Evolutionary conservation across 2,888 invertebrate species (phyloP).

Genomic region (Eilema griseolum): DNA sequence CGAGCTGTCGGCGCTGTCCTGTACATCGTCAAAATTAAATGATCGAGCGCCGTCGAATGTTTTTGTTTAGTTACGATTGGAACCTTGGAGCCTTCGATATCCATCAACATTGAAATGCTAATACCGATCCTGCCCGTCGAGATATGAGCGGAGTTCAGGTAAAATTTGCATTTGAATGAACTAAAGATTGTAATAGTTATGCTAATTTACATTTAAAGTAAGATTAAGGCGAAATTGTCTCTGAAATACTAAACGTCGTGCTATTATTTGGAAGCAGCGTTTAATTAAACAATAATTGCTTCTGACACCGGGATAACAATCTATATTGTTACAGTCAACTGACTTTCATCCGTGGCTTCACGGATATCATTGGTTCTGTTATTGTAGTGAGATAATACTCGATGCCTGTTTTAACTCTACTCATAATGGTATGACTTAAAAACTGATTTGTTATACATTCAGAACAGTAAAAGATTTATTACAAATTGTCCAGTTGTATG

Average conservation of each 20-base stretch:
- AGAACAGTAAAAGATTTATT: too few species aligned
- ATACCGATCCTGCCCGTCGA: slow-evolving; percentile 25
- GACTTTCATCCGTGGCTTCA: neutral
- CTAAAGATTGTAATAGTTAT: slow-evolving; percentile 28
- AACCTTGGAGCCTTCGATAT: slow-evolving; percentile 35
- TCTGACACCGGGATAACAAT: neutral
- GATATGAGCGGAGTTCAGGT: slow-evolving; percentile 31
- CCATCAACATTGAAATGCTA: slow-evolving; percentile 39
- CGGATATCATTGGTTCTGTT: neutral
- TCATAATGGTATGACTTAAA: neutral
- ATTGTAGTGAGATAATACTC: neutral
- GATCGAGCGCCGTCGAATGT: slow-evolving; percentile 47
- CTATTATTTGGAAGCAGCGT: slow-evolving; percentile 3
- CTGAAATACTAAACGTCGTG: slow-evolving; percentile 12
- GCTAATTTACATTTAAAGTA: slow-evolving; percentile 24
- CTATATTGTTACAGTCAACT: neutral
- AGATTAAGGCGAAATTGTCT: slow-evolving; percentile 24
- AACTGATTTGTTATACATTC: too few species aligned
- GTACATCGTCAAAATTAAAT: slow-evolving; percentile 40
- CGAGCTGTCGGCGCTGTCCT: slow-evolving; percentile 40
- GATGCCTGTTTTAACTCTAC: too few species aligned
- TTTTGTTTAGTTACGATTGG: slow-evolving; percentile 40
- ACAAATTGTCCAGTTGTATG: too few species aligned
- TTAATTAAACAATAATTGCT: slow-evolving; percentile 7
- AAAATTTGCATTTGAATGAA: slow-evolving; percentile 45